Evolutionary conservation across 2,113 vertebrate genomes (phyloP).

Genomic region (Daboia siamensis): DNA sequence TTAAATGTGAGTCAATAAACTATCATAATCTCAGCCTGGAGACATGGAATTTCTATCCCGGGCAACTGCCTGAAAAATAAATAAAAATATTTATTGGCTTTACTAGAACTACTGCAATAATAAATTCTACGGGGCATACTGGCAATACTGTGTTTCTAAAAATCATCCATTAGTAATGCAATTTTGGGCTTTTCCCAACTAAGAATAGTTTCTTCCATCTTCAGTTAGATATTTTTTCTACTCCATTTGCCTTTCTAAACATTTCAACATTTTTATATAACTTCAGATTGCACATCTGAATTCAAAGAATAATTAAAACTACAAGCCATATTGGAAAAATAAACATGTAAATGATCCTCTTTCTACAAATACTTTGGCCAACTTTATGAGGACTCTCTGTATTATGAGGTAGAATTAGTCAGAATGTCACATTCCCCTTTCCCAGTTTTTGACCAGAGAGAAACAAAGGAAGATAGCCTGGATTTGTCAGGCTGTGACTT

Average conservation of each 20-base stretch:
- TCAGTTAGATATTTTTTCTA: background rate
- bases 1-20: background rate
- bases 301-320: background rate
- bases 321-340: background rate
- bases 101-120: background rate
- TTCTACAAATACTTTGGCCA: background rate
- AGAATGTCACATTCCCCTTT: background rate
- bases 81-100: background rate
- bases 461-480: background rate
- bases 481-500: background rate
- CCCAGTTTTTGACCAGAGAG: background rate
- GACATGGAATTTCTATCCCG: background rate
- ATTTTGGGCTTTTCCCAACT: background rate
- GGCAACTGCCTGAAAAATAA: background rate
- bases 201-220: background rate
- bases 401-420: background rate
- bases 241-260: background rate
- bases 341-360: background rate
- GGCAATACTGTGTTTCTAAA: background rate
- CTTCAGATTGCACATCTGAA: background rate
- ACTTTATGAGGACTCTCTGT: background rate
- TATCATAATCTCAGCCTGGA: background rate
- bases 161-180: background rate
- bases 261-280: background rate
- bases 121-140: background rate